Evolutionary conservation across 2,797 vertebrate genomes (phyloP), one percentile per base, ranked within the genome.

Genomic region (Ibycter americanus): DNA sequence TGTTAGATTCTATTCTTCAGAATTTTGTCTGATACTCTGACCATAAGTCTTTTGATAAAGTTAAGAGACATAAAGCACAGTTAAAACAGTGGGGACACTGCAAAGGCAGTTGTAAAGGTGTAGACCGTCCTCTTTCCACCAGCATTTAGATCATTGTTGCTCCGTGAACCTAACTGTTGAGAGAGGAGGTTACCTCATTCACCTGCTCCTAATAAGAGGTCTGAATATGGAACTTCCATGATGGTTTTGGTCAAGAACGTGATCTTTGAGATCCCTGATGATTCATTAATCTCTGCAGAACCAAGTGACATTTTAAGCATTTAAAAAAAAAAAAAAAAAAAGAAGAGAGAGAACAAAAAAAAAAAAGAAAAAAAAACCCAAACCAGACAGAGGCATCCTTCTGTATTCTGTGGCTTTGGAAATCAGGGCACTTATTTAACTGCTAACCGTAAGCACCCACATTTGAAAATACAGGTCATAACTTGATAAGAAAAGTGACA

Each of bases 351-450:
- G 17, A 86, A 34, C 27, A 9, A 15, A 40, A 13, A 5, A 49
- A 38, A 36, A 25, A 23, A 25, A 21, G 2, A n/a, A 42, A 67
- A 23, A 1, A 29, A 76, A 72, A 20, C 3, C 47, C 68, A 89
- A 93, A 56, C 12, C 34, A 87, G 54, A 22, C 34, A 94, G 59
- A 67, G 73, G 5, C 25, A 83, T 85, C n/a, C n/a, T 76, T 87
- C 63, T 29, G 8, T 76, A 44, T 73, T 84, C 21, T 31, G 32
- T 73, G 51, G 34, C 46, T 94, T 82, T 92, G 81, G 67, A 96
- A 97, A 96, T 83, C 74, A 96, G 88, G 88, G 54, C 90, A 61
- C 83, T 94, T 96, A 94, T 96, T 97, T 97, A 96, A 92, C 68
- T 94, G 67, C 47, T 84, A 90, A 71, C 47, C 20, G 1, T 81